Evolutionary conservation across 2,113 vertebrate genomes (phyloP), one percentile per base, ranked within the genome.

Genomic region (Chaenocephalus aceratus): DNA sequence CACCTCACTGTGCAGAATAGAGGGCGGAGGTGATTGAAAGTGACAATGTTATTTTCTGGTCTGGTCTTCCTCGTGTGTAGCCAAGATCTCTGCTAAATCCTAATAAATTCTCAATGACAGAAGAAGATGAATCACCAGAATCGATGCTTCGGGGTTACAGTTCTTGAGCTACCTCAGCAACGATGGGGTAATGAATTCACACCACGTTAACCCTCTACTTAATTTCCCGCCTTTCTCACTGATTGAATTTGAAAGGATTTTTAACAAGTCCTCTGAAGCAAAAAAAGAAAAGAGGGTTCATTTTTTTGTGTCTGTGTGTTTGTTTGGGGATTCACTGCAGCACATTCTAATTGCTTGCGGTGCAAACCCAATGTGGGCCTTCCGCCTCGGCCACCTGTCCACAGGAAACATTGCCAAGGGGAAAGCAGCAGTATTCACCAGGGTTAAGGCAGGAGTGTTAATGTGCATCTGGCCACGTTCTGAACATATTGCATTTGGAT

Each of bases 171-270:
- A 30, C 69, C 72, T 86, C 84, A 85, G 84, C 83, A 86, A 75
- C 75, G 65, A 88, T 78, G 44, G 71, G 80, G 79, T 93, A 92
- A 94, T 92, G 86, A 84, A 91, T 87, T 86, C 83, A 75, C 85
- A 85, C 84, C 75, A 41, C 62, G 77, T 89, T 77, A 75, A 83
- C 84, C 74, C 61, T 78, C 77, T 63, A 16, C 88, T 89, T 90
- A 85, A 76, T 92, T 84, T 86, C 77, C 82, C 15, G 67, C 83
- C 65, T 5, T 15, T 87, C 83, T 64, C 54, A 61, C 86, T 92
- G 91, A 93, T 93, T 93, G 86, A 92, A 94, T 93, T 89, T 93
- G 89, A 93, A 93, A 89, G 71, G 81, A 82, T 86, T 89, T 81
- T 91, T 87, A 91, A 92, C 90, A 83, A 90, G 79, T 72, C 68